Evolutionary conservation across 2,113 vertebrate species (phyloP), one percentile per base, ranked within the genome.

Genomic region (Struthio camelus): DNA sequence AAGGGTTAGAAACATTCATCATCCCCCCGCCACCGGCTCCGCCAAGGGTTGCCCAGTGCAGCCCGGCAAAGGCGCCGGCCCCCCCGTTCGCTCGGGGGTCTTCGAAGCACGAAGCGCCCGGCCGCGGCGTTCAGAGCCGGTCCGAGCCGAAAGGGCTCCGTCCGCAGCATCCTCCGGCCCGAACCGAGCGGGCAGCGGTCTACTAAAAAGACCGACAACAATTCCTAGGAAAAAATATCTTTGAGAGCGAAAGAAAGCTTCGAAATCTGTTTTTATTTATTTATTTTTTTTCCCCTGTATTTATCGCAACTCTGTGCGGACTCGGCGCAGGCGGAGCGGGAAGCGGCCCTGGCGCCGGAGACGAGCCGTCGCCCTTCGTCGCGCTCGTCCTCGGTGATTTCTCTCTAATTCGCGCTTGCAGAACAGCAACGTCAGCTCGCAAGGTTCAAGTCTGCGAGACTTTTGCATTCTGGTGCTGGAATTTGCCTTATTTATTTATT

Each of bases 341-440:
- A 40, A 7, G 16, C 24, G 23, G 34, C 36, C 23, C 36, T 1
- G 19, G 38, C 59, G 20, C n/a, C n/a, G n/a, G n/a, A n/a, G n/a
- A n/a, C n/a, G n/a, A n/a, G n/a, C n/a, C 46, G 15, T 46, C 46
- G 15, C 46, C 6, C 22, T n/a, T 2, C 25, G 24, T 14, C 0
- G 1, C 0, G 0, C 14, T 61, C 1, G 4, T 38, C 23, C 5
- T 2, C 11, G n/a, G 36, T 0, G 0, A 58, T 40, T 70, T 12
- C 7, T 48, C 28, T 20, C 62, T 40, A 9, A 1, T 80, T 71
- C 28, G 44, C 27, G 6, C 38, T 36, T 62, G 30, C 0, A 0
- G 10, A 65, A 27, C 12, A 51, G 44, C 42, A 66, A 17, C 64
- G 7, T 36, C 38, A 24, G 42, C 8, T 36, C 50, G 14, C 15